Percentiles rank a stretch among this genome's conserved stretches.
Conservation (phyloP, 92 coral and sea anemone species). For the Palythoa grandiflora region DNA sequence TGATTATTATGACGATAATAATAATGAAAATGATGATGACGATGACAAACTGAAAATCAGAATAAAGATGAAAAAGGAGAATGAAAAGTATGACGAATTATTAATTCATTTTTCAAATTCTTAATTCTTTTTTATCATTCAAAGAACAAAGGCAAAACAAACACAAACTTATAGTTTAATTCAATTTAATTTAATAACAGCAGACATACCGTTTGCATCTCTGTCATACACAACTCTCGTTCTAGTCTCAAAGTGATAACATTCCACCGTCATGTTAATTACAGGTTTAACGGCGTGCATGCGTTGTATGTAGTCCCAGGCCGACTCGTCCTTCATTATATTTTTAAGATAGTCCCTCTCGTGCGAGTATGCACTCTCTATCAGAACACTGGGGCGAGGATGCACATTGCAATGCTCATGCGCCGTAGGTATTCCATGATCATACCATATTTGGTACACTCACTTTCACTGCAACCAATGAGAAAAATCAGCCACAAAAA, state of each 20-base stretch:
- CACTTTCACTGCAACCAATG: conserved; percentile 63
- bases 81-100: too few relatives aligned
- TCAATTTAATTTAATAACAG: too few relatives aligned
- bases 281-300: conserved; percentile 70
- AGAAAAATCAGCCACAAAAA: conserved; percentile 70
- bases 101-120: too few relatives aligned
- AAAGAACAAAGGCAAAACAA: too few relatives aligned
- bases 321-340: conserved; percentile 76
- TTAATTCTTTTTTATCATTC: too few relatives aligned
- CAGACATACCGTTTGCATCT: conserved; percentile 65
- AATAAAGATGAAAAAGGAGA: too few relatives aligned
- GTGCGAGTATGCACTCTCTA: conserved; percentile 73
- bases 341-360: conserved; percentile 70
- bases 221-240: conserved; percentile 68
- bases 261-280: conserved; percentile 75
- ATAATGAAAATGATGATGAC: too few relatives aligned
- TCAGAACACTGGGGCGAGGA: conserved; percentile 61
- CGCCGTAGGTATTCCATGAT: conserved; percentile 56
- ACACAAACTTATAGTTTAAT: too few relatives aligned
- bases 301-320: conserved; percentile 69
- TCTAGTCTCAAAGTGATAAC: conserved; percentile 80
- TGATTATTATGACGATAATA: too few relatives aligned
- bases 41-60: too few relatives aligned
- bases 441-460: conserved; percentile 55
- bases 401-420: conserved; percentile 65